Evolutionary conservation across 1,140 invertebrate genomes (phyloP).

Genomic region (Zaprionus vittiger): DNA sequence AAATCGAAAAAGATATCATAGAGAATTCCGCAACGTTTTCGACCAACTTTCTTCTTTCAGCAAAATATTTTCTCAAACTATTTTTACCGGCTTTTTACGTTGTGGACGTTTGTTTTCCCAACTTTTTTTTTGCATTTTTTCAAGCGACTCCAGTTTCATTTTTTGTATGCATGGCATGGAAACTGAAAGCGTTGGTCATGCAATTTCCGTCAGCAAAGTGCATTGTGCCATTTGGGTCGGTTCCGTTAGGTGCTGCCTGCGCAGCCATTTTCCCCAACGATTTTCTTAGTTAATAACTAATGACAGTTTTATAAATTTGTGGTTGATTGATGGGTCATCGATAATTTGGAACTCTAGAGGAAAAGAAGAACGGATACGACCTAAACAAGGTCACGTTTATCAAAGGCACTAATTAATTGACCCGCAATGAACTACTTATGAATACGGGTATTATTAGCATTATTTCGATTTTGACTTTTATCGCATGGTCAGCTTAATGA

Average conservation of each 20-base stretch:
- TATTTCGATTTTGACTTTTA: slow-evolving; percentile 34
- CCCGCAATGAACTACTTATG: slow-evolving; percentile 5
- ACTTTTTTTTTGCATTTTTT: slow-evolving; percentile 23
- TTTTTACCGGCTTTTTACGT: slow-evolving; percentile 20
- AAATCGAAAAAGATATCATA: neutral
- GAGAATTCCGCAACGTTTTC: neutral
- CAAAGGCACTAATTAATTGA: slow-evolving; percentile 51
- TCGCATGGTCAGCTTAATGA: slow-evolving; percentile 30
- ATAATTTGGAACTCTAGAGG: slow-evolving; percentile 25
- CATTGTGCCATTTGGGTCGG: slow-evolving; percentile 44
- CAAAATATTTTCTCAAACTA: slow-evolving; percentile 25
- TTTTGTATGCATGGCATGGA: slow-evolving; percentile 4
- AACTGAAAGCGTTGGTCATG: slow-evolving; percentile 56
- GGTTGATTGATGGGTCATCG: slow-evolving; percentile 39
- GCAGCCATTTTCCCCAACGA: slow-evolving; percentile 35
- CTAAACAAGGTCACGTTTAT: slow-evolving; percentile 46
- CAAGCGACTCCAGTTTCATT: slow-evolving; percentile 2
- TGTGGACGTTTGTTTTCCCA: neutral
- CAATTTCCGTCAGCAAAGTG: slow-evolving; percentile 51
- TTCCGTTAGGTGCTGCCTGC: neutral
- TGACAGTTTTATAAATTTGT: slow-evolving; percentile 41
- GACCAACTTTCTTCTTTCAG: neutral
- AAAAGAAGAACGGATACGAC: slow-evolving; percentile 19
- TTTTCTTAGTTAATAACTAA: slow-evolving; percentile 54
- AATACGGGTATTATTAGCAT: slow-evolving; percentile 28